Evolutionary conservation across 2,888 invertebrate genomes (phyloP).

Genomic region (Coleophora flavipennella): DNA sequence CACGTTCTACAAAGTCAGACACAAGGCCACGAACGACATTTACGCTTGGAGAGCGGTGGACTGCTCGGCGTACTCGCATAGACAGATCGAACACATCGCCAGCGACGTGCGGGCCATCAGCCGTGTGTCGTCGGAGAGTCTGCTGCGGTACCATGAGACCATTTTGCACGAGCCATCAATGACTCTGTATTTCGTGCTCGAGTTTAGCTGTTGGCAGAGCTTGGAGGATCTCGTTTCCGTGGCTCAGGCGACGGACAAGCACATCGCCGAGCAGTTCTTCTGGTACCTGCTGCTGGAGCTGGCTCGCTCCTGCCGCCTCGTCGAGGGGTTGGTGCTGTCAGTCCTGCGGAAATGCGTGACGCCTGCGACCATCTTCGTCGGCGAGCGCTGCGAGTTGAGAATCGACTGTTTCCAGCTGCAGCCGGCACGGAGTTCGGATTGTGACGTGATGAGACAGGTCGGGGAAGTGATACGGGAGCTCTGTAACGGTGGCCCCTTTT

Average conservation of each 20-base stretch:
- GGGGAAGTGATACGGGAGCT: constrained; percentile 41
- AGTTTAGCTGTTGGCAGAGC: constrained; percentile 53
- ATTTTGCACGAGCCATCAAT: constrained; percentile 60
- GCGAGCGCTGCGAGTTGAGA: constrained; percentile 43
- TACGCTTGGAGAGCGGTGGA: constrained; percentile 67
- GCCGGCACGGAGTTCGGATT: constrained; percentile 7
- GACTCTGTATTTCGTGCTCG: constrained; percentile 63
- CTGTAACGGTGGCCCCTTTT: constrained; percentile 23
- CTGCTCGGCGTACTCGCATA: constrained; percentile 51
- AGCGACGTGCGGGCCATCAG: constrained; percentile 59
- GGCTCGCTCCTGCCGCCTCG: constrained; percentile 39
- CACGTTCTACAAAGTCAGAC: constrained; percentile 66
- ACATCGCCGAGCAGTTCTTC: constrained; percentile 50
- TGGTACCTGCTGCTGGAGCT: constrained; percentile 57
- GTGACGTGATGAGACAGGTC: constrained; percentile 39
- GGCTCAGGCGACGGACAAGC: constrained; percentile 40
- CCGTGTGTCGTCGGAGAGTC: constrained; percentile 41
- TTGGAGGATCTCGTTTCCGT: constrained; percentile 42
- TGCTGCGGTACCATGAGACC: constrained; percentile 58
- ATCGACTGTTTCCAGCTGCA: constrained; percentile 52
- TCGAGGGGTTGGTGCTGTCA: constrained; percentile 35
- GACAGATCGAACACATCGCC: constrained; percentile 55
- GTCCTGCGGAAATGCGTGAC: constrained; percentile 44
- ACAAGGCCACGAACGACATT: constrained; percentile 66
- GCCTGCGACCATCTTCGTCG: constrained; percentile 42